Base-by-base conservation (phyloP, 2,113 vertebrate species). In the Uria lomvia region DNA sequence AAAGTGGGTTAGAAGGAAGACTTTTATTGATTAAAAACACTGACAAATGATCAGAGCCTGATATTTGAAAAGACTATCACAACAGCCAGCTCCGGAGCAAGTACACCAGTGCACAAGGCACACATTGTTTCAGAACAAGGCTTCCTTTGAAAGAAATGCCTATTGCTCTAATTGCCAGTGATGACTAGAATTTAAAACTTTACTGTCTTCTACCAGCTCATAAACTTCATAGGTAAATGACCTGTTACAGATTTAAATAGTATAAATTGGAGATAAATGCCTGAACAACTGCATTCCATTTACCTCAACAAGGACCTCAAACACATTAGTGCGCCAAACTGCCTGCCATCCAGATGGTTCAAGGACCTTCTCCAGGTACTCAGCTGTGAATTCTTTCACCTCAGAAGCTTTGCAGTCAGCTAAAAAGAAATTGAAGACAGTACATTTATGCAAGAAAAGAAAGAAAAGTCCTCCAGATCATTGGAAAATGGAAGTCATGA, bases 401-500 rank as follows among this genome's bases (percentile, higher is more conserved):
- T 99, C 99, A 11, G 99, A 99, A 40, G 98, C 98, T 80, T 99
- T 99, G 96, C 99, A 99, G 95, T 99, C 99, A 90, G 99, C 99
- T 99, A 68, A 55, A 91, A 83, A 55, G 29, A 89, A 97, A 87
- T 72, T 14, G 45, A 89, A 88, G 36, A 86, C 32, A 88, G 18
- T 20, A 49, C 49, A 72, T 36, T 83, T 53, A 87, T 40, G 50
- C 36, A 82, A 40, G 18, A 38, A 91, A 83, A 60, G 22, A 49
- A 72, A 50, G 42, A 52, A 42, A 45, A 88, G 23, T 56, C 12
- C n/a, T 73, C 30, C 50, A 50, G 15, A 55, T 66, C 8, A 65
- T 2, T 67, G 15, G 17, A 91, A 72, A 84, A 68, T n/a, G 0
- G 30, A 80, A 67, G 32, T 26, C 34, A 73, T 11, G 19, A 38